These are phyloP conservation scores for Tinamus guttatus DNA, from an alignment of 2,113 vertebrate genomes.

Conservation along the genomic window DNA sequence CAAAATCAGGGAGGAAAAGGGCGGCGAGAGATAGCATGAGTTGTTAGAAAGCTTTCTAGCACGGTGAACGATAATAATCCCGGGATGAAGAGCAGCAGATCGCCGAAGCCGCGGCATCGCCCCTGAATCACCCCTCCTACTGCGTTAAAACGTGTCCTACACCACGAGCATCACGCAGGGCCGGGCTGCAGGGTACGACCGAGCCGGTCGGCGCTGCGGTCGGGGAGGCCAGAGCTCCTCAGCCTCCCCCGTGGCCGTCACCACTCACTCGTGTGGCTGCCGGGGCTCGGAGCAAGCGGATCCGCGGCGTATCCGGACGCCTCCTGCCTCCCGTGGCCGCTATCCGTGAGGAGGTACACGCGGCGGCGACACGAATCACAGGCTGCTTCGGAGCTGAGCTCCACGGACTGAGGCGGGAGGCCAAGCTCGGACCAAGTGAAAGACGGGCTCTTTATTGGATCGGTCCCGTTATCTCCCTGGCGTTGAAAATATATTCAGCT, in stretches of 20 bases:
- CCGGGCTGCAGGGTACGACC: background rate
- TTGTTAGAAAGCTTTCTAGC: constrained; percentile 66
- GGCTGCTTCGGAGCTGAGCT: constrained; percentile 9
- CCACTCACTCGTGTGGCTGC: background rate
- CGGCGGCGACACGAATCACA: constrained; percentile 5
- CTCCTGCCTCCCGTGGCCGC: background rate
- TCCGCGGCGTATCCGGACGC: background rate
- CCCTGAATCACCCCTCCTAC: constrained; percentile 24
- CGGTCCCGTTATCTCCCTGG: constrained; percentile 42
- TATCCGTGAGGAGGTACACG: background rate
- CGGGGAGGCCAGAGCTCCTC: background rate
- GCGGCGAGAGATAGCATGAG: constrained; percentile 10
- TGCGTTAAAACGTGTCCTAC: background rate
- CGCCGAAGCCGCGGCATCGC: background rate
- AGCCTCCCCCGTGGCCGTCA: background rate
- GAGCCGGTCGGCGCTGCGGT: background rate
- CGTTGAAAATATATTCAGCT: constrained; percentile 51
- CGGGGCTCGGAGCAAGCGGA: background rate
- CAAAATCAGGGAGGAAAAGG: background rate
- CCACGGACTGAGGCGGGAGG: constrained; percentile 32
- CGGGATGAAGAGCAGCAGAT: constrained; percentile 22
- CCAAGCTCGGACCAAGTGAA: constrained; percentile 50
- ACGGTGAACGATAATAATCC: constrained; percentile 17
- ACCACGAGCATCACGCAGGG: background rate
- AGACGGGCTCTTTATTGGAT: constrained; percentile 55